phyloP scores from a whole-genome alignment of 2,888 invertebrate species.

The Polydrusus cervinus region DNA sequence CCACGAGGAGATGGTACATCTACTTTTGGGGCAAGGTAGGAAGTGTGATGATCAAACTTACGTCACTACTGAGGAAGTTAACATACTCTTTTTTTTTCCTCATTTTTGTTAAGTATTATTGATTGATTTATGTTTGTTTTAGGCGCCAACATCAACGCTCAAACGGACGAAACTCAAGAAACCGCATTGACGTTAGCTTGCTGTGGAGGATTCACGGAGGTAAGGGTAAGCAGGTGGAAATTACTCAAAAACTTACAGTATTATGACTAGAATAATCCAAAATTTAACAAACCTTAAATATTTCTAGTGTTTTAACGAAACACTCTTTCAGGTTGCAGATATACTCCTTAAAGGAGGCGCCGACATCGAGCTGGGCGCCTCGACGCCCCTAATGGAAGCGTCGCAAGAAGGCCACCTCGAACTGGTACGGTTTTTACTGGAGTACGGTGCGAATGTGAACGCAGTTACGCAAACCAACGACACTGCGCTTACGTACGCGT shows the following conservation, averaged over 20 bases:
- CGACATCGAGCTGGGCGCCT: constrained; percentile 94
- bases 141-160: constrained; percentile 94
- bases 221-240: background rate
- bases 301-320: too few relatives aligned
- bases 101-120: too few relatives aligned
- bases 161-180: constrained; percentile 99
- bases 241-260: too few relatives aligned
- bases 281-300: too few relatives aligned
- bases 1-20: constrained; percentile 98
- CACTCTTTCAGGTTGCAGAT: constrained; percentile 78
- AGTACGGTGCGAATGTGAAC: constrained; percentile 91
- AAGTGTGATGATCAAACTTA: background rate
- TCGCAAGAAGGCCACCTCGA: constrained; percentile 93
- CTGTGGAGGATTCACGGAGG: constrained; percentile 95
- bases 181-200: constrained; percentile 95
- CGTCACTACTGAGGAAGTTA: too few relatives aligned
- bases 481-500: constrained; percentile 97
- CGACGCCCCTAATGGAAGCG: constrained; percentile 98
- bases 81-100: too few relatives aligned
- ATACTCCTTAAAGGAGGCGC: constrained; percentile 96
- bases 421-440: constrained; percentile 78
- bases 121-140: constrained; percentile 1
- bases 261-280: too few relatives aligned
- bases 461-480: constrained; percentile 76
- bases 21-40: constrained; percentile 84